Percentiles rank a stretch among this genome's conserved stretches.
Conservation (phyloP, 1,140 invertebrate genomes). For the Pomacea maculata region DNA sequence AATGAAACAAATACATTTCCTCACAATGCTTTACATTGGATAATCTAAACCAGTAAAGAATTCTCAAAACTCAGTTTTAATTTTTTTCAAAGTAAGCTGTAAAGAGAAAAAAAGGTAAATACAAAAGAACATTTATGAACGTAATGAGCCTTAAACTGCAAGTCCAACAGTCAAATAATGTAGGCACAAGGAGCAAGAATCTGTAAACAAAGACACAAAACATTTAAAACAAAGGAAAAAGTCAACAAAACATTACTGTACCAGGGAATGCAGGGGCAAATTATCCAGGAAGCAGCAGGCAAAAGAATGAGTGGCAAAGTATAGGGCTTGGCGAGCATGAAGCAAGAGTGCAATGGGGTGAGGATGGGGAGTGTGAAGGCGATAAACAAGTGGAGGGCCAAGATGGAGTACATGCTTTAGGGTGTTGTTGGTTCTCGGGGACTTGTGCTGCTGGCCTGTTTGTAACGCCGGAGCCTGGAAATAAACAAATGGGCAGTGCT, state of each 20-base stretch:
- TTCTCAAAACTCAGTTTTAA: too few species aligned
- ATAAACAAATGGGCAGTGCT: conserved; percentile 28
- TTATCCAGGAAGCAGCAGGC: background rate
- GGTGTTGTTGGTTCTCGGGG: conserved; percentile 55
- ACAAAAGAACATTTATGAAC: too few species aligned
- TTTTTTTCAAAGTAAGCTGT: too few species aligned
- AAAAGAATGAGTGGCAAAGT: background rate
- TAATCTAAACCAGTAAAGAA: too few species aligned
- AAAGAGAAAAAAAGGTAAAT: too few species aligned
- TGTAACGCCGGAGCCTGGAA: conserved; percentile 61
- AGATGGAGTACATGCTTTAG: conserved; percentile 35
- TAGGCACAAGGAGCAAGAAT: too few species aligned
- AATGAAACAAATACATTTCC: too few species aligned
- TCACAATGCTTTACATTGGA: too few species aligned
- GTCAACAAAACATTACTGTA: background rate
- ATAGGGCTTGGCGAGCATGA: background rate
- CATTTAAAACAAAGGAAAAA: background rate
- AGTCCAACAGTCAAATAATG: too few species aligned
- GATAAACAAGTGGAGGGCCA: conserved; percentile 1
- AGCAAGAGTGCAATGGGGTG: background rate
- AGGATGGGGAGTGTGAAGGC: conserved; percentile 8
- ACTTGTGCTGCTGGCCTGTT: conserved; percentile 57
- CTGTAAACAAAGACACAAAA: background rate
- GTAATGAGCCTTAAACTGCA: too few species aligned
- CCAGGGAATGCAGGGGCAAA: background rate